phyloP scores from a whole-genome alignment of 1,140 invertebrate genomes.

The Drosophila yakuba region DNA sequence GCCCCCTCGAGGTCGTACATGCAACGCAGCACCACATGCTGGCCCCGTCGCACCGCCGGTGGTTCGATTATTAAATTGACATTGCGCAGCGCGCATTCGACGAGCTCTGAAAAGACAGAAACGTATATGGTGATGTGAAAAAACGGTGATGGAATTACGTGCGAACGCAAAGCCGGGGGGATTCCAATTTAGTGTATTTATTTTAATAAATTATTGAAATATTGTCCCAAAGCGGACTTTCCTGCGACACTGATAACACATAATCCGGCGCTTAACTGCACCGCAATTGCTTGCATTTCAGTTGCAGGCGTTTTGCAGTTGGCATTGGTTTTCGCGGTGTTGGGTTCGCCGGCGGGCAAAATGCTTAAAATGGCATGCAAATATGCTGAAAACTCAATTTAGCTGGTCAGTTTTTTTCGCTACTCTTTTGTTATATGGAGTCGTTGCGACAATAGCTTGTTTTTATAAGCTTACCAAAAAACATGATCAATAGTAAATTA shows the following conservation, averaged over 20 bases:
- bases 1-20: conserved; percentile 90
- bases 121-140: background rate
- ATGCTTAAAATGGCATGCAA: conserved; percentile 24
- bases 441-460: no score
- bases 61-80: conserved; percentile 86
- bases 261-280: conserved; percentile 56
- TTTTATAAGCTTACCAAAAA: no score
- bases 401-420: conserved; percentile 2
- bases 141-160: conserved; percentile 37
- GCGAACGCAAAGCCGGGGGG: conserved; percentile 31
- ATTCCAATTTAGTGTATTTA: conserved; percentile 63
- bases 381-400: conserved; percentile 34
- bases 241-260: conserved; percentile 47
- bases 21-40: conserved; percentile 89
- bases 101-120: conserved; percentile 62
- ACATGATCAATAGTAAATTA: no score
- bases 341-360: conserved; percentile 2
- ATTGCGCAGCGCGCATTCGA: conserved; percentile 84
- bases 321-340: conserved; percentile 1
- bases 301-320: conserved; percentile 21
- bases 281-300: conserved; percentile 40
- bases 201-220: conserved; percentile 60
- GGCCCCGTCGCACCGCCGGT: conserved; percentile 87
- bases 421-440: background rate
- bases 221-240: conserved; percentile 28